Percentiles rank a stretch among this genome's conserved stretches.
These are phyloP conservation scores for Rhinichthys klamathensis DNA, from an alignment of 2,113 vertebrate genomes.

Conservation along the genomic window DNA sequence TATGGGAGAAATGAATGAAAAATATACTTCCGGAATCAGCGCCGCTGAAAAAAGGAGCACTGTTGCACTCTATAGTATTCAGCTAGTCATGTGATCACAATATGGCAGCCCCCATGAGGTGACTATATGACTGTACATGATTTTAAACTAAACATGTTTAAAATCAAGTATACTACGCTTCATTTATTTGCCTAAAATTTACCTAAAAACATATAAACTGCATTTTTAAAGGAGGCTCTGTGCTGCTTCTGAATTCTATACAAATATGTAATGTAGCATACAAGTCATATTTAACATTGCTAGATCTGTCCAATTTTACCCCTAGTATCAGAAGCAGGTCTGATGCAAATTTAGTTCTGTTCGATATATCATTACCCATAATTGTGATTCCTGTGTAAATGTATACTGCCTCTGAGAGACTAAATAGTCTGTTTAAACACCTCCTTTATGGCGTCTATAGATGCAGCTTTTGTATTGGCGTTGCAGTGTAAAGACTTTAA, in stretches of 20 bases:
- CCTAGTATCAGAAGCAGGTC: background rate
- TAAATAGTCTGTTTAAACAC: background rate
- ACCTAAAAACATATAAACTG: background rate
- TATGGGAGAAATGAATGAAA: background rate
- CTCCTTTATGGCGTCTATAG: background rate
- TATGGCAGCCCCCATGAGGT: background rate
- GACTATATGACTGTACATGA: background rate
- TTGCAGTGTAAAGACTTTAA: background rate
- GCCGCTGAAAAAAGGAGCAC: background rate
- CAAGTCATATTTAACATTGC: background rate
- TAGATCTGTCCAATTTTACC: background rate
- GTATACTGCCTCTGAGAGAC: background rate
- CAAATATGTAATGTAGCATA: background rate
- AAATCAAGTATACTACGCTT: background rate
- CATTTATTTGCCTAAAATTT: background rate
- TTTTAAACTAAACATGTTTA: background rate
- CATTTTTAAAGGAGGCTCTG: background rate
- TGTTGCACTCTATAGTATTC: background rate
- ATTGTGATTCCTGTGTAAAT: background rate
- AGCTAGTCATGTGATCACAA: background rate
- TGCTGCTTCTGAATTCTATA: too few relatives aligned
- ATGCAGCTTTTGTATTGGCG: background rate
- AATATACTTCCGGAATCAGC: background rate
- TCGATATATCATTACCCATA: background rate
- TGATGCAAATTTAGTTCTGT: background rate